Base-by-base conservation (phyloP, 2,797 vertebrate species). In the Alectoris magna region DNA sequence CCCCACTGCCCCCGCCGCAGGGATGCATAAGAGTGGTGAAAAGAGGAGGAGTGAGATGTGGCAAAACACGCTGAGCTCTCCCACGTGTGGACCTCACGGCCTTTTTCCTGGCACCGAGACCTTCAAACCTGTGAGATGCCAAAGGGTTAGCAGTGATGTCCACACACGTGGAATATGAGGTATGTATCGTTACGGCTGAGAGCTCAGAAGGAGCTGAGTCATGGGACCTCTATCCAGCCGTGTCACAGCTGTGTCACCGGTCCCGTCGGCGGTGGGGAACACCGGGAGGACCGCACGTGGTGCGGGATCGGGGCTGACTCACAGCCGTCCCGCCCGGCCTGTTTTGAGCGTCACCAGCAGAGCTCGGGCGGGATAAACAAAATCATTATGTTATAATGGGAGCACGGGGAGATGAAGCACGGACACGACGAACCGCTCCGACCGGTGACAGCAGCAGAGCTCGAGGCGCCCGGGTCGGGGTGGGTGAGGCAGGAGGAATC, bases 311-410 rank as follows among this genome's bases (percentile, higher is more conserved):
- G 69, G 51, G 67, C 9, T 53, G 59, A 1, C 49, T 71, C 90
- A 36, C 74, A 70, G 72, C 83, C 63, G 75, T 88, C 93, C 88
- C 63, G 90, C 56, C 5, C 8, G 43, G 27, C 88, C 84, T 90
- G 77, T 26, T 76, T n/a, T 41, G 78, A 56, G 67, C 11, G 15
- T 58, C 34, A 51, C 87, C 75, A 83, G 44, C 39, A 36, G 31
- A 51, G 72, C 84, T 80, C 6, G 11, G 46, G 82, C 84, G 58
- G 76, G 6, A 34, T 78, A 94, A 96, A 96, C 95, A 96, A 84
- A 91, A 24, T 76, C 90, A 90, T 91, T 84, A 81, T 0, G 49
- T 15, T 59, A 27, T 81, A 88, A 92, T 86, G 73, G 49, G 70
- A 92, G 63, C 36, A 18, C 0, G 1, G 49, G 49, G 49, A 91